These are phyloP conservation scores for Eristalinus sepulchralis DNA, from an alignment of 2,888 invertebrate species.

Conservation along the genomic window DNA sequence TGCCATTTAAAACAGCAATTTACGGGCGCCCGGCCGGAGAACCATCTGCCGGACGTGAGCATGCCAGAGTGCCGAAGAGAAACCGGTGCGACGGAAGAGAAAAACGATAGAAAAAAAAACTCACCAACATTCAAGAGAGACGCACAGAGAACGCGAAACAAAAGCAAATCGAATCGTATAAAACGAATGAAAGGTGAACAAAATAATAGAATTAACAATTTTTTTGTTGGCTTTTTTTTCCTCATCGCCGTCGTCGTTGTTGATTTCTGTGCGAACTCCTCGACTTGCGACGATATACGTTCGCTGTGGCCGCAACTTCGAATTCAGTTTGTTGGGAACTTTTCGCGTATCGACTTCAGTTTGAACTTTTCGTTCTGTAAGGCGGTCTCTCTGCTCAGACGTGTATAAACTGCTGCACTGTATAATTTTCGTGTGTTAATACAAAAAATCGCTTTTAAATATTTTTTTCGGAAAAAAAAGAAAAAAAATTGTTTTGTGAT, in stretches of 20 bases:
- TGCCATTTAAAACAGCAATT: background rate
- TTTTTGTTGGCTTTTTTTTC: constrained; percentile 42
- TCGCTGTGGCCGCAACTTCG: constrained; percentile 65
- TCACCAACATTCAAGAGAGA: constrained; percentile 26
- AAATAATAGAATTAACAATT: constrained; percentile 43
- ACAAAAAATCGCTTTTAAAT: background rate
- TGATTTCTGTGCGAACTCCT: constrained; percentile 60
- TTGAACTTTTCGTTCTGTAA: constrained; percentile 31
- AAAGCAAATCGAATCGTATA: constrained; percentile 30
- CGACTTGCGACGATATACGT: constrained; percentile 71
- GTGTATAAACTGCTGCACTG: constrained; percentile 22
- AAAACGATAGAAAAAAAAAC: constrained; percentile 29
- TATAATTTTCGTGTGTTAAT: constrained; percentile 3
- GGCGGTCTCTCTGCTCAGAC: constrained; percentile 23
- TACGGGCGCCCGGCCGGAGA: background rate
- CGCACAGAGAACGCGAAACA: constrained; percentile 31
- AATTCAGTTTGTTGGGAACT: constrained; percentile 69
- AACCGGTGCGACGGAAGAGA: constrained; percentile 34
- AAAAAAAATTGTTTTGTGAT: background rate
- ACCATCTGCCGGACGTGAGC: constrained; percentile 15
- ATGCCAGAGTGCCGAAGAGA: constrained; percentile 56
- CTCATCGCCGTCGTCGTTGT: constrained; percentile 26
- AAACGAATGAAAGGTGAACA: constrained; percentile 12
- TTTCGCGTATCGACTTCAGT: constrained; percentile 65
- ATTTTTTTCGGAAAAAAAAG: background rate